phyloP scores from a whole-genome alignment of 1,140 invertebrate genomes.

The Cydia strobilella region DNA sequence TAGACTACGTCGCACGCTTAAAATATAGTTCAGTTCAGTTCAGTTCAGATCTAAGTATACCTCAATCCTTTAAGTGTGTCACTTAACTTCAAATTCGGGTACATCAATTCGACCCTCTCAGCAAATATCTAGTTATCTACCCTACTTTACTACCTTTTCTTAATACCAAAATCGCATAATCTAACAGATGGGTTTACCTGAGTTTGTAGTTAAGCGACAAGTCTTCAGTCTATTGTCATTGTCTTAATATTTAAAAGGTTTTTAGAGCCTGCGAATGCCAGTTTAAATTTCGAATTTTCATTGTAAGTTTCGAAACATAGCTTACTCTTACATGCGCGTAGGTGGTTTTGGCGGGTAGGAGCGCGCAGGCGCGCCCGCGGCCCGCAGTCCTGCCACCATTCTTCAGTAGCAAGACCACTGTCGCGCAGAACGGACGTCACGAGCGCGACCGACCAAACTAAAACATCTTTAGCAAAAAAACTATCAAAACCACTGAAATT shows the following conservation, averaged over 20 bases:
- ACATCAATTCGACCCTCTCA: too few species aligned
- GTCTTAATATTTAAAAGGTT: too few species aligned
- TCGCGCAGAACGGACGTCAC: constrained; percentile 46
- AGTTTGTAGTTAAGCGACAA: too few species aligned
- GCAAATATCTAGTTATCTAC: too few species aligned
- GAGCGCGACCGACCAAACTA: constrained; percentile 45
- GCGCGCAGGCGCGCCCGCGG: constrained; percentile 61
- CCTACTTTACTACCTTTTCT: too few species aligned
- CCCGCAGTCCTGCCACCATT: constrained; percentile 76
- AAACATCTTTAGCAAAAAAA: constrained; percentile 63
- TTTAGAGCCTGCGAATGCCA: neutral
- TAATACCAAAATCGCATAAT: too few species aligned
- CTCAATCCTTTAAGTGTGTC: too few species aligned
- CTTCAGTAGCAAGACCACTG: constrained; percentile 67
- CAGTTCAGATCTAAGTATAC: too few species aligned
- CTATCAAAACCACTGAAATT: constrained; percentile 47
- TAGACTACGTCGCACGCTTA: neutral
- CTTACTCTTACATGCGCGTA: constrained; percentile 73
- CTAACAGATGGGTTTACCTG: too few species aligned
- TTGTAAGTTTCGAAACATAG: constrained; percentile 60
- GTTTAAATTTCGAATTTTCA: constrained; percentile 13
- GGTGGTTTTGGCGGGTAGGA: constrained; percentile 72
- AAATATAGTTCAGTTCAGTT: too few species aligned
- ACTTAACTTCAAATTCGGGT: too few species aligned
- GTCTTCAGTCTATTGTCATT: too few species aligned